phyloP scores from a whole-genome alignment of 2,113 vertebrate species.

The mouse (Mus musculus) region DNA sequence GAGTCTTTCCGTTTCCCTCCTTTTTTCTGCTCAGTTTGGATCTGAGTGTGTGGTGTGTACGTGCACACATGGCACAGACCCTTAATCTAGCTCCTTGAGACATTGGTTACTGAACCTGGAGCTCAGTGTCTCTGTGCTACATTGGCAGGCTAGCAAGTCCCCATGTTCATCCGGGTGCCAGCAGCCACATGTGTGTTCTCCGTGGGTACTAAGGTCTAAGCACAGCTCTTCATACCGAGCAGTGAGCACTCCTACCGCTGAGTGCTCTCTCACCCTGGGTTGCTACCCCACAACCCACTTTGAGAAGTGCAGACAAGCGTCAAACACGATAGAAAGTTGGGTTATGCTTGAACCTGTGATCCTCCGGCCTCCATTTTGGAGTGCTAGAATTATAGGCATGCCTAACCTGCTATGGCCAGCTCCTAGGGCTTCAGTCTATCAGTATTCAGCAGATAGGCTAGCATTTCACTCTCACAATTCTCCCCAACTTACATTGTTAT shows the following conservation, averaged over 20 bases:
- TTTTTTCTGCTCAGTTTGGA: not conserved
- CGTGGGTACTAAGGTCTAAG: not conserved
- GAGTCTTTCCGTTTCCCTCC: not conserved
- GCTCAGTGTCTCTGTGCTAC: not conserved
- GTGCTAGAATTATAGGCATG: not conserved
- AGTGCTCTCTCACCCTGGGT: not conserved
- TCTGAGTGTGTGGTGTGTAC: not conserved
- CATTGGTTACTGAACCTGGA: not conserved
- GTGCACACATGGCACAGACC: not conserved
- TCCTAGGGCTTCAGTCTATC: not conserved
- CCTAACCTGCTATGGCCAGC: not conserved
- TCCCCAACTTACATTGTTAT: not conserved
- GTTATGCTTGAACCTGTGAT: not conserved
- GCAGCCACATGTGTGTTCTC: not conserved
- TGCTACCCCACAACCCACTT: not conserved
- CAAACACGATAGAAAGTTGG: not conserved
- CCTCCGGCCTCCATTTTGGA: not conserved
- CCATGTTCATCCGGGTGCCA: too few species aligned
- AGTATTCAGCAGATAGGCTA: not conserved
- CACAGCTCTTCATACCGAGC: not conserved
- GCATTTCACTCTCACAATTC: slow-evolving; percentile 6
- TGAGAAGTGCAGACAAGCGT: not conserved
- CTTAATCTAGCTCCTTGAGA: not conserved
- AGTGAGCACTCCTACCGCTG: not conserved
- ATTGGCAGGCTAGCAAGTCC: not conserved